Base-by-base conservation (phyloP, 2,797 vertebrate genomes). In the Catharus ustulatus region DNA sequence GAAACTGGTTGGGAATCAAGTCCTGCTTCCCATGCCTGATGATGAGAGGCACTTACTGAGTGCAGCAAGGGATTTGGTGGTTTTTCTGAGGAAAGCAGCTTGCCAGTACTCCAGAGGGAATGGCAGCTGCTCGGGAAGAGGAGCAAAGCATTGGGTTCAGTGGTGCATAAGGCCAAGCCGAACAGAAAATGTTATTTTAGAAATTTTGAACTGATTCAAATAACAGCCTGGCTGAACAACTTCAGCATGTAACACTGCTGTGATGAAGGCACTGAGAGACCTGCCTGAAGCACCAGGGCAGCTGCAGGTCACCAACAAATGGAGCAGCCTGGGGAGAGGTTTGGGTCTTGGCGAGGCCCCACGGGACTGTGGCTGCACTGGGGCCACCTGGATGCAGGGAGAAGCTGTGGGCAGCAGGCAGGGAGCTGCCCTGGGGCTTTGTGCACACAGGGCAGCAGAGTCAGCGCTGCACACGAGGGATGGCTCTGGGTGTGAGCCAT, bases 131-230 rank as follows among this genome's bases (percentile, higher is more conserved):
- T 59, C 0, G 51, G 75, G 58, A 93, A 79, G 81, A 86, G 78
- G 40, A 84, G 74, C 38, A 67, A 67, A 89, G 67, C 38, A 3
- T 20, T 72, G 63, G 84, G 61, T 3, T 8, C 43, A 72, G 74
- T 62, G 84, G 67, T 6, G 58, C 66, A 7, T 74, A 52, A 93
- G 86, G 77, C 68, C 66, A 89, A 95, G 75, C 66, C 54, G 94
- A 93, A 59, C 77, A 92, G 66, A 83, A 93, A 91, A 85, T 58
- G 49, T 54, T 58, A 74, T 87, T 96, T 84, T 59, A 81, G 83
- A 85, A 94, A 76, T 83, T 43, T 54, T 84, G 82, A 67, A 58
- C 48, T 43, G 48, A 79, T 95, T 64, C 66, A 91, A 86, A 38
- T 62, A 89, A 64, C 77, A 91, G 42, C 58, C 66, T 92, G 82